phyloP scores from a whole-genome alignment of 2,797 vertebrate species.

The Dicrostonyx torquatus region DNA sequence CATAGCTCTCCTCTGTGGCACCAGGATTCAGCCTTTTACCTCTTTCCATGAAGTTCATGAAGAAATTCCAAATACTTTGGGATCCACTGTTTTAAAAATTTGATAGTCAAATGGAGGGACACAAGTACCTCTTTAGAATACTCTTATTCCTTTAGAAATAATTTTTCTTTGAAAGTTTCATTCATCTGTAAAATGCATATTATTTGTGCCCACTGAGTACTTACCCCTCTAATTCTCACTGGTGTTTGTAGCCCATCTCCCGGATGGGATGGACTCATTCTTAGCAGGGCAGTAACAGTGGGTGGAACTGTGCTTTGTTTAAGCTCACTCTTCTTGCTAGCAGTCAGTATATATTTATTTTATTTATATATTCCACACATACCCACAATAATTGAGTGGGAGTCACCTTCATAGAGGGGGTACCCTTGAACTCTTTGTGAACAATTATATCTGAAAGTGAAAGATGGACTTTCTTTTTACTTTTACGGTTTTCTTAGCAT shows the following conservation, averaged over 20 bases:
- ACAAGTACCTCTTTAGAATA: background rate
- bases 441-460: background rate
- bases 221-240: background rate
- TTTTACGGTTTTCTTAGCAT: constrained; percentile 18
- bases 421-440: constrained; percentile 38
- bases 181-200: background rate
- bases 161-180: background rate
- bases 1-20: background rate
- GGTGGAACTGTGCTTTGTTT: background rate
- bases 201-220: too few species aligned
- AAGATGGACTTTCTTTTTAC: constrained; percentile 16
- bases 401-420: background rate
- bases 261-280: background rate
- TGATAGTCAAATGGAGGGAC: background rate
- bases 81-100: background rate
- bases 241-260: background rate
- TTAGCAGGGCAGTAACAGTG: background rate
- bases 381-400: background rate
- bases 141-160: background rate
- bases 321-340: background rate
- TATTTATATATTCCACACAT: constrained; percentile 4
- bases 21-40: background rate
- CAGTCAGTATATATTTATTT: background rate
- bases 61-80: background rate
- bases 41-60: background rate